Conservation (phyloP, 2,888 invertebrate genomes). For the Trachelus iudaicus region DNA sequence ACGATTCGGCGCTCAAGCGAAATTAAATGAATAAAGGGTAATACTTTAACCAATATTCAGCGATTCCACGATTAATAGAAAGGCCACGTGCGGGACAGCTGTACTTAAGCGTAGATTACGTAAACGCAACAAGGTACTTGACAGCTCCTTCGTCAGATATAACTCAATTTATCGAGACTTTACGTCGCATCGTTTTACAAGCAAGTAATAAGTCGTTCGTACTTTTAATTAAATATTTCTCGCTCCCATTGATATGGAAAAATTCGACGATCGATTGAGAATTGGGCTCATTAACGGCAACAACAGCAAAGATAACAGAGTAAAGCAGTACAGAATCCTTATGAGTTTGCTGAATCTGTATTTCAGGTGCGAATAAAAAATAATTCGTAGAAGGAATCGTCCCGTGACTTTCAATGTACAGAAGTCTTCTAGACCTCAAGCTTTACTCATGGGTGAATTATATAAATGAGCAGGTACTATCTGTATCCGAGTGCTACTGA, state of each 20-base stretch:
- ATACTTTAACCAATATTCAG: neutral
- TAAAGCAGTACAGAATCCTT: too few species aligned
- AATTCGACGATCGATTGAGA: neutral
- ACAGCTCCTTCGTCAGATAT: conserved; percentile 45
- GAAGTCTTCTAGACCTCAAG: neutral
- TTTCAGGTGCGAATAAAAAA: neutral
- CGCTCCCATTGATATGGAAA: neutral
- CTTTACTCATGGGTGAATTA: neutral
- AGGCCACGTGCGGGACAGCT: conserved; percentile 15
- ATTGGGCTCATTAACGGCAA: neutral
- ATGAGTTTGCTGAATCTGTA: too few species aligned
- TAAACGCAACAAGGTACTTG: conserved; percentile 43
- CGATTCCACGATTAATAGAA: conserved; percentile 41
- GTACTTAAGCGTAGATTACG: conserved; percentile 42
- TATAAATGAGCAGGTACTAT: neutral
- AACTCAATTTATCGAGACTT: conserved; percentile 38
- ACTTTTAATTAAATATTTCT: neutral
- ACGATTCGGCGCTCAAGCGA: neutral
- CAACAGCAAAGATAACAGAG: neutral
- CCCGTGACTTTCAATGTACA: neutral
- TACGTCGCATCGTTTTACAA: too few species aligned
- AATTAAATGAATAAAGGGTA: neutral
- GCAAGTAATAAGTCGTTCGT: neutral
- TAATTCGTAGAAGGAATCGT: neutral
- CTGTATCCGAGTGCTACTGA: neutral